These are phyloP conservation scores for Odontamblyopus rebecca DNA, from an alignment of 2,797 vertebrate genomes.

Conservation along the genomic window DNA sequence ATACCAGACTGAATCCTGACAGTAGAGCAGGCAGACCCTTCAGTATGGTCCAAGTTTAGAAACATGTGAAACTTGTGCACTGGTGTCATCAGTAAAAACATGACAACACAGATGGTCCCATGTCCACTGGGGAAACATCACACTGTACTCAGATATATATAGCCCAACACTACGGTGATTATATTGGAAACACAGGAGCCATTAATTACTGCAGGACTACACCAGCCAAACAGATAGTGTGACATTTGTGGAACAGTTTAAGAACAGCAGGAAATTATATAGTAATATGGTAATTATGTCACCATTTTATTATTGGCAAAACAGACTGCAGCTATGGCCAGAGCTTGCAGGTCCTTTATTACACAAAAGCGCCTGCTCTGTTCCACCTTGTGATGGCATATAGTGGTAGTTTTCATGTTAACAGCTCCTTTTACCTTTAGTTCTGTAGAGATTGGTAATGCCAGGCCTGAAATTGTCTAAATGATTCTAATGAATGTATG, in stretches of 20 bases:
- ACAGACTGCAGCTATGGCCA: not conserved
- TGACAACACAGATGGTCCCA: slow-evolving; percentile 69
- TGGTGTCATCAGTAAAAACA: slow-evolving; percentile 61
- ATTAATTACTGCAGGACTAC: slow-evolving; percentile 54
- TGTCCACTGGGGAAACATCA: slow-evolving; percentile 62
- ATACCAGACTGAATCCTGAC: slow-evolving; percentile 33
- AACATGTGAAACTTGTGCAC: slow-evolving; percentile 56
- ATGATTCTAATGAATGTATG: too few relatives aligned
- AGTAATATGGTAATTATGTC: not conserved
- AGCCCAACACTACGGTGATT: slow-evolving; percentile 56
- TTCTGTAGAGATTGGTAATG: too few relatives aligned
- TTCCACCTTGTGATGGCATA: too few relatives aligned
- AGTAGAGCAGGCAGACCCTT: slow-evolving; percentile 21
- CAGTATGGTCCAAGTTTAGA: slow-evolving; percentile 44
- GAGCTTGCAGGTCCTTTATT: not conserved
- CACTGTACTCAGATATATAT: slow-evolving; percentile 65
- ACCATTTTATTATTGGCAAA: not conserved
- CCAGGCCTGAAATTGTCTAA: too few relatives aligned
- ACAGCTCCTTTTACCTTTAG: too few relatives aligned
- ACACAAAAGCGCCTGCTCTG: too few relatives aligned
- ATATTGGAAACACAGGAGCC: slow-evolving; percentile 53
- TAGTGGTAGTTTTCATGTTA: too few relatives aligned
- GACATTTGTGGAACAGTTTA: slow-evolving; percentile 26
- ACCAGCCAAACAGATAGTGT: slow-evolving; percentile 27
- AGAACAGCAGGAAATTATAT: slow-evolving; percentile 18